phyloP scores from a whole-genome alignment of 2,113 vertebrate genomes.

The Entomyzon cyanotis region DNA sequence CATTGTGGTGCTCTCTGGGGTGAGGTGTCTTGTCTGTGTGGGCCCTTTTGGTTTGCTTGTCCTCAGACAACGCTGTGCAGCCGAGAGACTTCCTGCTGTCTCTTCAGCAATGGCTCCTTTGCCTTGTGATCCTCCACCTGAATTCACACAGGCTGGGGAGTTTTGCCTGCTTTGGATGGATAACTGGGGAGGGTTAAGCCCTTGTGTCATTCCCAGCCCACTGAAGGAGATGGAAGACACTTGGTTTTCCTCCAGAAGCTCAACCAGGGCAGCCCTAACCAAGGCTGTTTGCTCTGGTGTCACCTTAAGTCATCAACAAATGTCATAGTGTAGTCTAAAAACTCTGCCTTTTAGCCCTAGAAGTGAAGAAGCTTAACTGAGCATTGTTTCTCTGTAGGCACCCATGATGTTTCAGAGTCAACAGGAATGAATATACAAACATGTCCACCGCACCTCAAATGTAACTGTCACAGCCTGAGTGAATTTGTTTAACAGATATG shows the following conservation, averaged over 20 bases:
- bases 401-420: slow-evolving; percentile 52
- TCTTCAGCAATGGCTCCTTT: not conserved
- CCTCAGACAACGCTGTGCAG: not conserved
- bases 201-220: not conserved
- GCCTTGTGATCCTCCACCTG: slow-evolving; percentile 17
- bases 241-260: not conserved
- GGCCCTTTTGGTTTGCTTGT: not conserved
- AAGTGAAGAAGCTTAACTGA: slow-evolving; percentile 56
- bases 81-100: not conserved
- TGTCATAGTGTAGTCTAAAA: slow-evolving; percentile 1
- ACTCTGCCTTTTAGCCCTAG: not conserved
- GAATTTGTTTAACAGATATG: slow-evolving; percentile 68
- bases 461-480: slow-evolving; percentile 67
- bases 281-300: accelerated
- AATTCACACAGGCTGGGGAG: slow-evolving; percentile 22
- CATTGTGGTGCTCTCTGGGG: not conserved
- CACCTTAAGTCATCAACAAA: not conserved
- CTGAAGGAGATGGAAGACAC: not conserved
- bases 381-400: slow-evolving; percentile 62
- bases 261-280: not conserved
- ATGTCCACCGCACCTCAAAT: slow-evolving; percentile 62
- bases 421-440: slow-evolving; percentile 59
- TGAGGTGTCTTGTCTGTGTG: not conserved
- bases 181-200: not conserved
- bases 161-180: not conserved